Conservation (phyloP, 2,888 invertebrate genomes). For the Andrena dorsata region DNA sequence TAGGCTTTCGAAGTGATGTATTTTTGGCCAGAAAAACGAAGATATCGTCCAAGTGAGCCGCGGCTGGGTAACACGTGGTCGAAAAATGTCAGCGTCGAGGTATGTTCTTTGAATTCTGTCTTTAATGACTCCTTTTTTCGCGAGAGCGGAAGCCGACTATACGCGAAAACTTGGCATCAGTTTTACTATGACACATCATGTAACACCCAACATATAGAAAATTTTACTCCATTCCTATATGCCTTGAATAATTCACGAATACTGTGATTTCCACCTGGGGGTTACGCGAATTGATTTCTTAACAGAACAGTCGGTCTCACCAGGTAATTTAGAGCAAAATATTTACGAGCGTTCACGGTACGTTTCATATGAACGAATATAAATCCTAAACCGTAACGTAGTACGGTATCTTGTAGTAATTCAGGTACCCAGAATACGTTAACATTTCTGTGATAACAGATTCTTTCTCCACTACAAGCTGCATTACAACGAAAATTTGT, state of each 20-base stretch:
- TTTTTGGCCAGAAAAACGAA: constrained; percentile 9
- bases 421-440: too few relatives aligned
- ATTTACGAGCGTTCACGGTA: too few relatives aligned
- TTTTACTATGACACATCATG: constrained; percentile 8
- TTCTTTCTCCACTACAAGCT: too few relatives aligned
- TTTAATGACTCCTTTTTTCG: constrained; percentile 46
- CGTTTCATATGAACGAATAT: neutral
- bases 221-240: neutral
- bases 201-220: too few relatives aligned
- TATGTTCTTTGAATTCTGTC: constrained; percentile 54
- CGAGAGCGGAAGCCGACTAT: constrained; percentile 40
- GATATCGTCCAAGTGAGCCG: neutral
- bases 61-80: constrained; percentile 59
- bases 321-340: neutral
- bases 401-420: too few relatives aligned
- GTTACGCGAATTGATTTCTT: neutral
- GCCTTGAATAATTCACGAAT: neutral
- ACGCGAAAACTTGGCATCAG: neutral
- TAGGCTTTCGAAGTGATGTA: neutral
- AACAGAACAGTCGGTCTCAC: neutral
- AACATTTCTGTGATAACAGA: too few relatives aligned
- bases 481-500: neutral
- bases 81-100: constrained; percentile 40
- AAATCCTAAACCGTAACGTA: neutral
- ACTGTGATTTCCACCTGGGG: neutral